Conservation (phyloP, 2,113 vertebrate species). For the Microcebus tavaratra region DNA sequence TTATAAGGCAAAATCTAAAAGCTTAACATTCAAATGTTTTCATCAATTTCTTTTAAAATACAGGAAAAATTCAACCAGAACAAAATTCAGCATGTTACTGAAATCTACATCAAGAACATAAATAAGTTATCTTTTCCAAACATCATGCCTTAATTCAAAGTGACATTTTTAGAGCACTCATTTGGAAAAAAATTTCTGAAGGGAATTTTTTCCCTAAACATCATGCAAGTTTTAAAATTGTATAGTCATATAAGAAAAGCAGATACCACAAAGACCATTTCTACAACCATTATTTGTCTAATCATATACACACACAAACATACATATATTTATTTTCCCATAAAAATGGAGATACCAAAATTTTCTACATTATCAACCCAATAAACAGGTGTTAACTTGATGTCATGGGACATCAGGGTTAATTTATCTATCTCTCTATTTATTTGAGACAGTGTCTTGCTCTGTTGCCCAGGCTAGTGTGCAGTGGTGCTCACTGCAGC, state of each 20-base stretch:
- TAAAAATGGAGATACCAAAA: not conserved
- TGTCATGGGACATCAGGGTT: not conserved
- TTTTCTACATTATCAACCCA: not conserved
- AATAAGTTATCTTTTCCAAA: slow-evolving; percentile 85
- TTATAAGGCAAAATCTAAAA: slow-evolving; percentile 23
- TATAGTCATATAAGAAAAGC: slow-evolving; percentile 59
- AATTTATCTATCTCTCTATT: no score
- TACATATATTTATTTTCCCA: not conserved
- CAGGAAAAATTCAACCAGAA: slow-evolving; percentile 66
- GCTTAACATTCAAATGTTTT: slow-evolving; percentile 57
- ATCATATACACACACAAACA: not conserved
- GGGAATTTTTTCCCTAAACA: slow-evolving; percentile 62
- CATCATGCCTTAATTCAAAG: slow-evolving; percentile 81
- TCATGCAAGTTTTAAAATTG: slow-evolving; percentile 70
- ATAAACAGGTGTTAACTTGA: not conserved
- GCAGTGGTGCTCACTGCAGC: no score
- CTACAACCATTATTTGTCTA: not conserved
- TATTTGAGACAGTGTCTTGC: no score
- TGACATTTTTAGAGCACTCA: slow-evolving; percentile 85
- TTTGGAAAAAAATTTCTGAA: slow-evolving; percentile 72
- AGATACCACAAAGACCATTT: slow-evolving; percentile 60
- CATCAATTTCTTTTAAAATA: slow-evolving; percentile 40
- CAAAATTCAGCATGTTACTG: slow-evolving; percentile 73
- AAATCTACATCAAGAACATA: slow-evolving; percentile 84
- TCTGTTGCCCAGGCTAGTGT: no score